A percentile compares a stretch with the other conserved stretches of the same genome.
phyloP scores from a whole-genome alignment of 2,797 vertebrate species.

The Hippoglossus hippoglossus region DNA sequence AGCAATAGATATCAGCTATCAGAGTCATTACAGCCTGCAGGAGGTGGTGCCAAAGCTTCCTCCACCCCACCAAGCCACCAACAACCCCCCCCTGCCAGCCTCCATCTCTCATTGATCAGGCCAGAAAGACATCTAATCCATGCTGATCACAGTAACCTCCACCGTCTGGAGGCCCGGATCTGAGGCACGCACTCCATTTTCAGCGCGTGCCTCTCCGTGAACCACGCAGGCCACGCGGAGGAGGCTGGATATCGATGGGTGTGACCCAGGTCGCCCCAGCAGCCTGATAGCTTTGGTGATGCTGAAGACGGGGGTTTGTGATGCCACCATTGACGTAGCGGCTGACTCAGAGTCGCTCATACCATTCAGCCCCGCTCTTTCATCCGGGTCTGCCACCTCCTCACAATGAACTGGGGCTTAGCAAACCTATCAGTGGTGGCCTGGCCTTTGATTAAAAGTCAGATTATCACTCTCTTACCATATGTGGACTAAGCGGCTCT shows the following conservation, averaged over 20 bases:
- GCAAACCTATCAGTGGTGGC: constrained; percentile 35
- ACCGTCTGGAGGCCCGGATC: constrained; percentile 41
- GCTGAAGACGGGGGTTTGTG: constrained; percentile 27
- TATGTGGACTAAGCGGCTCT: constrained; percentile 53
- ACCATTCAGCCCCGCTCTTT: constrained; percentile 42
- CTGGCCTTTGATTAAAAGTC: constrained; percentile 65
- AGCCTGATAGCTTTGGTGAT: constrained; percentile 26
- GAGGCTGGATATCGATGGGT: constrained; percentile 45
- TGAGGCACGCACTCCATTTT: constrained; percentile 35
- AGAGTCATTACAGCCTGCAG: constrained; percentile 55
- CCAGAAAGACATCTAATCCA: constrained; percentile 65
- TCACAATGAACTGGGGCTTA: constrained; percentile 57
- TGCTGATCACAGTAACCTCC: constrained; percentile 63
- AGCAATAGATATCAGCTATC: constrained; percentile 53
- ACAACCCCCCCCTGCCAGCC: constrained; percentile 12
- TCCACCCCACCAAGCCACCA: constrained; percentile 26
- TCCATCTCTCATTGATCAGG: constrained; percentile 65
- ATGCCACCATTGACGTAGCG: constrained; percentile 54
- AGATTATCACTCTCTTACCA: constrained; percentile 62
- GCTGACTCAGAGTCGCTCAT: constrained; percentile 55
- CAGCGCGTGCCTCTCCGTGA: constrained; percentile 43
- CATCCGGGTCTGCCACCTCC: constrained; percentile 28
- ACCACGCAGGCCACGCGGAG: constrained; percentile 20
- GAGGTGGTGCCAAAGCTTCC: constrained; percentile 59
- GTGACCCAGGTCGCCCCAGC: constrained; percentile 42